Evolutionary conservation across 2,113 vertebrate genomes (phyloP).

Genomic region (Ageneiosus marmoratus): DNA sequence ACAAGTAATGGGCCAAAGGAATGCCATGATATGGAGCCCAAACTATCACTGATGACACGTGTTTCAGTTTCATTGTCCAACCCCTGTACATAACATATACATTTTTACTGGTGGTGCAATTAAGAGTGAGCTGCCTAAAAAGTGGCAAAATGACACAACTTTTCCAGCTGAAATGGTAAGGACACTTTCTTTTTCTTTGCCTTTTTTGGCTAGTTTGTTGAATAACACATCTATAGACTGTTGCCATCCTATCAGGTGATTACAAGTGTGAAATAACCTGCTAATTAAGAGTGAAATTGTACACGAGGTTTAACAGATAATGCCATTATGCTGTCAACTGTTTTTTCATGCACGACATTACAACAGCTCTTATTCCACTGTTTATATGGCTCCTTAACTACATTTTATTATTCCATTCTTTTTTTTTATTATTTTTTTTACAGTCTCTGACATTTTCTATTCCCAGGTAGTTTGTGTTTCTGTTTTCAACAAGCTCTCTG

Average conservation of each 20-base stretch:
- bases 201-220: neutral
- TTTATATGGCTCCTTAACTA: neutral
- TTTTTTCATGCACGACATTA: neutral
- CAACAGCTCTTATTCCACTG: neutral
- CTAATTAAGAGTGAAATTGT: neutral
- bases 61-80: too few species aligned
- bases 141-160: neutral
- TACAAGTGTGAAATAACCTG: too few species aligned
- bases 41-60: too few species aligned
- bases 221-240: neutral
- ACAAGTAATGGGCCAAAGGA: too few species aligned
- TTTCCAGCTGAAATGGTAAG: too few species aligned
- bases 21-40: too few species aligned
- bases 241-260: neutral
- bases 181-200: neutral
- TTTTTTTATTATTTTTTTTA: neutral
- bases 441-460: slow-evolving; percentile 44
- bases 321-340: too few species aligned
- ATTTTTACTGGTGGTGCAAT: neutral
- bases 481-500: slow-evolving; percentile 37
- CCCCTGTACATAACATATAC: too few species aligned
- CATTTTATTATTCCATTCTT: slow-evolving; percentile 29
- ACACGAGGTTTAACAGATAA: neutral
- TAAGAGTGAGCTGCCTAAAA: neutral
- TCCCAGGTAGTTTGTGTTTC: slow-evolving; percentile 39